Conservation (phyloP, 2,888 invertebrate genomes). For the Mimas tiliae region DNA sequence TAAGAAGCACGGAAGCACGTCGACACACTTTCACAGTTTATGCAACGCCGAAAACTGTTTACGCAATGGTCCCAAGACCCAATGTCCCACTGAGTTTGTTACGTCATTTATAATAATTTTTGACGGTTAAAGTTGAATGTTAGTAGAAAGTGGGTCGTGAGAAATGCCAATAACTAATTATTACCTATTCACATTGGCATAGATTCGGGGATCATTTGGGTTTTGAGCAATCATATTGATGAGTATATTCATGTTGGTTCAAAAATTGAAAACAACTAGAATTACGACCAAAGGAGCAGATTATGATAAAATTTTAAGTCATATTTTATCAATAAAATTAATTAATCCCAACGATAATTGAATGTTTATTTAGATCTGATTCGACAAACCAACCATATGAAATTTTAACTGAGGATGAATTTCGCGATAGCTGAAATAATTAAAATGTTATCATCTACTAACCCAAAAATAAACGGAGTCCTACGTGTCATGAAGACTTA, state of each 20-base stretch:
- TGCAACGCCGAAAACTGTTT: constrained; percentile 70
- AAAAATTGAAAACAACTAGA: not conserved
- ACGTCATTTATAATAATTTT: constrained; percentile 67
- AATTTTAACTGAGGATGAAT: no score
- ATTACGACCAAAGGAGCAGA: not conserved
- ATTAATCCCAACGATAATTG: no score
- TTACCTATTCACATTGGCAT: constrained; percentile 49
- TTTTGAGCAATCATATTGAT: constrained; percentile 28
- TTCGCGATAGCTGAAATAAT: no score
- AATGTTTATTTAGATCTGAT: no score
- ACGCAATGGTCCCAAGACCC: constrained; percentile 75
- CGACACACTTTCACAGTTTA: constrained; percentile 80
- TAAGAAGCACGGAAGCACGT: constrained; percentile 70
- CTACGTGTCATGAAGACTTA: no score
- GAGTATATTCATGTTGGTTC: constrained; percentile 7
- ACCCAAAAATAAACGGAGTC: no score
- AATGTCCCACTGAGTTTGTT: constrained; percentile 76
- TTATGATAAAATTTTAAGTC: not conserved
- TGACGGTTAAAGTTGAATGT: constrained; percentile 73
- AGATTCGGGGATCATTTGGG: constrained; percentile 35
- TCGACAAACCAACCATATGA: no score
- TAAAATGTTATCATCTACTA: no score
- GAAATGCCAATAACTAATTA: constrained; percentile 63
- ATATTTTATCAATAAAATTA: no score
- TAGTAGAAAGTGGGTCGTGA: constrained; percentile 77